Evolutionary conservation across 2,113 vertebrate species (phyloP).

Genomic region (Gopherus flavomarginatus): DNA sequence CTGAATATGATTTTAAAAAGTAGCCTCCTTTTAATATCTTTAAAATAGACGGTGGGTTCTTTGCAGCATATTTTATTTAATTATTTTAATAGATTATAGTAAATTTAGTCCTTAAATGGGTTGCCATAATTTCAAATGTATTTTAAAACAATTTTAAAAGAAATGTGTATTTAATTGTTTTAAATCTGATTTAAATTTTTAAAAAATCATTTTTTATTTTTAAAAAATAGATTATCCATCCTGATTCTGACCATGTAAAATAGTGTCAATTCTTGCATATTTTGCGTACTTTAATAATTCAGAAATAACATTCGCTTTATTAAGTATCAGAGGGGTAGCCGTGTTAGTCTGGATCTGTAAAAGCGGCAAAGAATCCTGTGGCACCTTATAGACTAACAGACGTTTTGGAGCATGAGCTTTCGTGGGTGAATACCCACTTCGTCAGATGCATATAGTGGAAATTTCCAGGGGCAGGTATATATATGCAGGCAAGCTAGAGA

Average conservation of each 20-base stretch:
- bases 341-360: too few relatives aligned
- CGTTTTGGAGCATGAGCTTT: too few relatives aligned
- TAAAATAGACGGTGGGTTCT: neutral
- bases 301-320: too few relatives aligned
- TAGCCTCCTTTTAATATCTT: neutral
- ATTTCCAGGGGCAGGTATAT: too few relatives aligned
- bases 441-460: too few relatives aligned
- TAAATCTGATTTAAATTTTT: neutral
- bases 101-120: neutral
- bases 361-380: too few relatives aligned
- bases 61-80: neutral
- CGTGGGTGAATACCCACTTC: too few relatives aligned
- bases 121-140: neutral
- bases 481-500: too few relatives aligned
- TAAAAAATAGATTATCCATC: neutral
- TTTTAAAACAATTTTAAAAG: neutral
- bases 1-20: neutral
- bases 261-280: neutral
- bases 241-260: neutral
- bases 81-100: neutral
- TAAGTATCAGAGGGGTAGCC: neutral
- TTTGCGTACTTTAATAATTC: neutral
- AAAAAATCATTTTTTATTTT: neutral
- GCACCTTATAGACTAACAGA: too few relatives aligned
- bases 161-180: neutral